These are phyloP conservation scores for Sarcophaga bullata DNA, from an alignment of 1,140 invertebrate species.

Conservation along the genomic window DNA sequence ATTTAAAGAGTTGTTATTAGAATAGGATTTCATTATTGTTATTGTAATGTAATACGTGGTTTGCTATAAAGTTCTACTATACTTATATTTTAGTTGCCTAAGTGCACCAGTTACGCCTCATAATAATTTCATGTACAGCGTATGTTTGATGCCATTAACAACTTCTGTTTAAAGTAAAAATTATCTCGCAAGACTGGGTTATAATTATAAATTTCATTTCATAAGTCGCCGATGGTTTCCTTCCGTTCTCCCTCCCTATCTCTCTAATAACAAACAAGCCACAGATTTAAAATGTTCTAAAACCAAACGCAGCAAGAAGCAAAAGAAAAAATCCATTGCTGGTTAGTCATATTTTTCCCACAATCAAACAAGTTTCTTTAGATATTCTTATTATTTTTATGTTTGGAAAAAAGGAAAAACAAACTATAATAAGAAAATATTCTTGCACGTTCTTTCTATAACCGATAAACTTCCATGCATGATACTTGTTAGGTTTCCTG, in stretches of 20 bases:
- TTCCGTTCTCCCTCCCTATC: neutral
- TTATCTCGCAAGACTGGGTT: neutral
- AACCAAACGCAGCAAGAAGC: neutral
- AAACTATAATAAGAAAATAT: neutral
- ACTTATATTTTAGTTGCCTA: too few species aligned
- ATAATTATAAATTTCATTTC: constrained; percentile 11
- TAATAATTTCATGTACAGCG: neutral
- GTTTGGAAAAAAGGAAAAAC: neutral
- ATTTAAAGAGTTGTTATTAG: too few species aligned
- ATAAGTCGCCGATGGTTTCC: neutral
- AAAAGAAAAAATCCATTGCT: neutral
- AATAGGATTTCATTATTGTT: too few species aligned
- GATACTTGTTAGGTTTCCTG: constrained; percentile 41
- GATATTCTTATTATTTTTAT: neutral
- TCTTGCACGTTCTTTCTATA: neutral
- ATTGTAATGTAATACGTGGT: too few species aligned
- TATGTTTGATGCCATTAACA: neutral
- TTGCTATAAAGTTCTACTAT: too few species aligned
- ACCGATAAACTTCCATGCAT: constrained; percentile 18
- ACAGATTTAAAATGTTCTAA: neutral
- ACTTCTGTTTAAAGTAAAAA: constrained; percentile 3
- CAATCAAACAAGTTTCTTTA: constrained; percentile 38
- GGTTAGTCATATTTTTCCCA: constrained; percentile 35
- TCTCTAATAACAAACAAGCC: neutral
- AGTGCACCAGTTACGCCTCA: too few species aligned